Evolutionary conservation across 2,888 invertebrate genomes (phyloP), one percentile per base, ranked within the genome.

Genomic region (Polyploca ridens): DNA sequence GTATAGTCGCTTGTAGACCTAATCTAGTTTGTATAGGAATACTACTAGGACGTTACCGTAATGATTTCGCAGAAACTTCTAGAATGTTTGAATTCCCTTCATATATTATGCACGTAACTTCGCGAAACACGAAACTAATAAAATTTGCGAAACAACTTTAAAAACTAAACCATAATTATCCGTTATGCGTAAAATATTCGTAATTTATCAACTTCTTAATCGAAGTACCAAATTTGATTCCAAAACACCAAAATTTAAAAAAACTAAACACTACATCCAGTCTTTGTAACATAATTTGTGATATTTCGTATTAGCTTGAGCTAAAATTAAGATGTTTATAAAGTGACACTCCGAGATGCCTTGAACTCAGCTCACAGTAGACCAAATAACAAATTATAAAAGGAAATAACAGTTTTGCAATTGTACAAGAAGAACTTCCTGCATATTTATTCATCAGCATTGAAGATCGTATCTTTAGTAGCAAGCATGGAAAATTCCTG

Each of bases 401-500:
- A 54, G 54, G 19, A 54, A 54, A 54, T 19, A 19, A 54, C 54
- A 54, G 54, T 54, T 54, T 54, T 54, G 41, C 54, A 19, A 54
- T 49, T 49, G 49, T 14, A 14, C 5, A 19, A 54, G 16, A 54
- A 19, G 46, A 46, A 8, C 54, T 19, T 10, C 54, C 54, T 54
- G 54, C 7, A 14, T 10, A 54, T 54, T 49, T 49, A 49, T 49
- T 49, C 49, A n/a, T 49, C 49, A 16, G 16, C 16, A n/a, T 14
- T 46, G 10, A 14, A 27, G 27, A 27, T 54, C 54, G 2, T 8
- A 54, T 54, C 49, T 49, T 54, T 54, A 19, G 16, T 19, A 16
- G 49, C n/a, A 49, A 0, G 7, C 3, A n/a, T 46, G 7, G 46
- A 46, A 46, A 46, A n/a, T 35, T 35, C 5, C 7, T 14, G 5